A percentile compares a stretch with the other conserved stretches of the same genome.
These are phyloP conservation scores for Calypte anna DNA, from an alignment of 2,113 vertebrate genomes.

Conservation along the genomic window DNA sequence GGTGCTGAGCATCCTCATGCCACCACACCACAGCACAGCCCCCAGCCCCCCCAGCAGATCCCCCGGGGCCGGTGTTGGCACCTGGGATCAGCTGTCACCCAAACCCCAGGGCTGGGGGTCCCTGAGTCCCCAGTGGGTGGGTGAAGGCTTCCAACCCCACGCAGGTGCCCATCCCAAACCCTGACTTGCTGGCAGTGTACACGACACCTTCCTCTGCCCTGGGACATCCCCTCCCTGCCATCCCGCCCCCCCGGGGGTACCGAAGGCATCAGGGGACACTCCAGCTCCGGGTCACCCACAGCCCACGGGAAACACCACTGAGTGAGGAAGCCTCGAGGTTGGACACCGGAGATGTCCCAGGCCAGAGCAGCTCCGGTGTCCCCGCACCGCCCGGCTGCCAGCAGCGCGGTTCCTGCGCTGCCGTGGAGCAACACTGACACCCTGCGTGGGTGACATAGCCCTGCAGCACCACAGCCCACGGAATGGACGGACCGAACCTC, in stretches of 20 bases:
- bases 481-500: too few species aligned
- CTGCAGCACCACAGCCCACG: not conserved
- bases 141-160: too few species aligned
- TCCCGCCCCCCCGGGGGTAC: conserved; percentile 67
- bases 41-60: not conserved
- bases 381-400: rapidly evolving
- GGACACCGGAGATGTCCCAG: rapidly evolving
- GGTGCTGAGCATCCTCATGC: not conserved
- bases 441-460: not conserved
- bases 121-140: too few species aligned
- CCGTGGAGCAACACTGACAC: not conserved
- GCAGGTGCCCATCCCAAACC: not conserved
- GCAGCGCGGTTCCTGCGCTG: not conserved
- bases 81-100: not conserved
- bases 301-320: rapidly evolving
- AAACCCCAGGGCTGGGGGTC: not conserved
- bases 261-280: conserved; percentile 63
- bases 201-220: conserved; percentile 33
- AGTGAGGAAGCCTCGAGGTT: rapidly evolving
- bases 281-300: conserved; percentile 67
- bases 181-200: too few species aligned
- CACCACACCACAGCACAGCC: not conserved
- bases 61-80: rapidly evolving
- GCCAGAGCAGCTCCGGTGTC: rapidly evolving
- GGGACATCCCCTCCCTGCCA: conserved; percentile 43